Evolutionary conservation across 2,797 vertebrate species (phyloP), one percentile per base, ranked within the genome.

Genomic region (Helarctos malayanus): DNA sequence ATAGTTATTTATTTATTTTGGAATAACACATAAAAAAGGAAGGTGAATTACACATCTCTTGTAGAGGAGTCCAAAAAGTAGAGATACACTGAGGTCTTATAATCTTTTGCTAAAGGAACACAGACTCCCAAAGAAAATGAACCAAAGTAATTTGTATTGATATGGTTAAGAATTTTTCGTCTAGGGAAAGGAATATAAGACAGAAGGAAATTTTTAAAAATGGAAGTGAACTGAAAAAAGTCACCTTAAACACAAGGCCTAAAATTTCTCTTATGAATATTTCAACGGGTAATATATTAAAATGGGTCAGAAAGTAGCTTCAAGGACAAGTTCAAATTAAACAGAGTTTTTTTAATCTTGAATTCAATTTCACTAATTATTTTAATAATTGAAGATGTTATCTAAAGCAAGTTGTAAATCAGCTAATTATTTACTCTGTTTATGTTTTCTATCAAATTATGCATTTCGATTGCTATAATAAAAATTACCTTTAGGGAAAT

Each of bases 321-420:
- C 97, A 98, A 98, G 98, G 98, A 98, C 97, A 98, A 97, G 91
- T 97, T 98, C 95, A 96, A 98, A 97, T 97, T 98, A 97, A 97
- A 87, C 94, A 97, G 63, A 97, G 87, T 8, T 97, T 98, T 97
- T 98, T 93, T 96, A 94, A 97, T 98, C 97, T 97, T 94, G 94
- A 98, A 98, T 98, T 98, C 96, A 97, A 97, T 98, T 98, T 98
- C 0, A 0, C 57, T 98, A 98, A 98, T 99, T 98, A 98, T 98
- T 98, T 98, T 98, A 98, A 98, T 98, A 98, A 98, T 98, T 98
- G 97, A 98, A 98, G 98, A 95, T 92, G 69, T 96, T 98, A 98
- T 98, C 97, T 96, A 98, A 98, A 97, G 86, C 95, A 98, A 96
- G 96, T 97, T 98, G 95, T 97, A 98, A 97, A 98, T 98, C 98